Conservation (phyloP, 2,888 invertebrate species). For the Rapana venosa region DNA sequence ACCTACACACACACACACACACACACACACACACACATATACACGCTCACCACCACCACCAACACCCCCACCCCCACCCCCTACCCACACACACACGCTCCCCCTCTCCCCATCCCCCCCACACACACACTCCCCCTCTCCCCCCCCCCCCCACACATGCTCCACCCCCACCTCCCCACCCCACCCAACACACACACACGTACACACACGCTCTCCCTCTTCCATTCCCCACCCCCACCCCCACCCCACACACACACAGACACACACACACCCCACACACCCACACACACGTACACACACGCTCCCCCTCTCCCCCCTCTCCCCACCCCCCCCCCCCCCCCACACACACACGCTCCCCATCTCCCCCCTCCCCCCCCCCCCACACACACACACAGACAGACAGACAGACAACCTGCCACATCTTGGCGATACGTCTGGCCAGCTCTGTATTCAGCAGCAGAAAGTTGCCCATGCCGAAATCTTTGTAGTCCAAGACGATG, state of each 20-base stretch:
- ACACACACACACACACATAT: no score
- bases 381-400: neutral
- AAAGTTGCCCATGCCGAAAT: slow-evolving; percentile 36
- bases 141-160: neutral
- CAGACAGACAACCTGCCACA: slow-evolving; percentile 37
- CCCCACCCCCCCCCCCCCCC: no score
- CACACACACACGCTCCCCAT: no score
- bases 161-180: neutral
- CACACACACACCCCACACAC: neutral
- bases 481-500: slow-evolving; percentile 33
- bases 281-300: neutral
- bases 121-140: neutral
- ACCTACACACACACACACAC: no score
- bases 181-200: neutral
- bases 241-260: neutral
- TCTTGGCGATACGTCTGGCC: neutral
- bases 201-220: neutral
- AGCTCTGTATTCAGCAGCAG: slow-evolving; percentile 19
- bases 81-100: no score
- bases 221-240: neutral
- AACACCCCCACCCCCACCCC: no score
- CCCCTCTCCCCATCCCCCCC: no score
- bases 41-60: no score
- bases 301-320: no score
- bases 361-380: no score